Conservation (phyloP, 2,113 vertebrate genomes). For the Microtus richardsoni region DNA sequence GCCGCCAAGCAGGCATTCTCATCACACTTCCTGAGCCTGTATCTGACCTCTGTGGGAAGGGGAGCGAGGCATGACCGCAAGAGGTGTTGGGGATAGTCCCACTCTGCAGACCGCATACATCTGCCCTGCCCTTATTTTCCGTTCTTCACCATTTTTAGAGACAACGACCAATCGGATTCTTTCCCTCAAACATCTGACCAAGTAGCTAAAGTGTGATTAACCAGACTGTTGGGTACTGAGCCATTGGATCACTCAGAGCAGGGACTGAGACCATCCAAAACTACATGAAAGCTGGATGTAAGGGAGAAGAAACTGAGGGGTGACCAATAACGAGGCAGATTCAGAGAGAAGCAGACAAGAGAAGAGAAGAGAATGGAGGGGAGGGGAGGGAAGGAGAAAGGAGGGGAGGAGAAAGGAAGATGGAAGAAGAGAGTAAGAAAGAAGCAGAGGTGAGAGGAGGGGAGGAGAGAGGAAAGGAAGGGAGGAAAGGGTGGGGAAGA, state of each 20-base stretch:
- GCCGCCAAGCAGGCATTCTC: background rate
- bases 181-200: background rate
- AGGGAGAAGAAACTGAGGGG: background rate
- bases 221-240: background rate
- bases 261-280: background rate
- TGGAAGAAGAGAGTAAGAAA: background rate
- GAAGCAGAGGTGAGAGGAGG: background rate
- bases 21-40: background rate
- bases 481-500: background rate
- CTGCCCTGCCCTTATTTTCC: background rate
- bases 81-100: background rate
- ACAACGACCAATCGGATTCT: background rate
- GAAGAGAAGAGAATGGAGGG: background rate
- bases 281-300: background rate
- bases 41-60: background rate
- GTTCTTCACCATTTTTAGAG: background rate
- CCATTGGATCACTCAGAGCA: background rate
- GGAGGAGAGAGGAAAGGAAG: background rate
- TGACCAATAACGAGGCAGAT: background rate
- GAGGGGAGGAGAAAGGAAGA: background rate
- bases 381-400: background rate
- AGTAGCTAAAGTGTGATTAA: background rate
- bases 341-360: conserved; percentile 11
- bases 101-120: background rate
- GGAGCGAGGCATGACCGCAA: background rate